Conservation (phyloP, 1,140 invertebrate species). For the Tetraneura akinire region DNA sequence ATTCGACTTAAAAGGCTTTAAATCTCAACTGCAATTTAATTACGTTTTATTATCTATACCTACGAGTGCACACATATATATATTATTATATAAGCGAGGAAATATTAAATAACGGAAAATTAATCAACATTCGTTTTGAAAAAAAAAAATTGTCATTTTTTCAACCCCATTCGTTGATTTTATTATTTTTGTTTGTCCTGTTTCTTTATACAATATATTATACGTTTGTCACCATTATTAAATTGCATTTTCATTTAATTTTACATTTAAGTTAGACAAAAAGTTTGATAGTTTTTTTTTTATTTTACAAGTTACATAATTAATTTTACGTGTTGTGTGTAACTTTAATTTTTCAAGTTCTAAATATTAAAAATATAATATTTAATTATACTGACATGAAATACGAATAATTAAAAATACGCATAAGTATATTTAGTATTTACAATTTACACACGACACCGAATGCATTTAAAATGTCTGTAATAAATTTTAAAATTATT, state of each 20-base stretch:
- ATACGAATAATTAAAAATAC: too few relatives aligned
- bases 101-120: not conserved
- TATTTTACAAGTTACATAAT: not conserved
- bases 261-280: not conserved
- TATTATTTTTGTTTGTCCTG: too few relatives aligned
- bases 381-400: too few relatives aligned
- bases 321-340: too few relatives aligned
- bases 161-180: not conserved
- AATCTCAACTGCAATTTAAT: not conserved
- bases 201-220: not conserved
- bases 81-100: not conserved
- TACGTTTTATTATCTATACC: not conserved
- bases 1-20: slow-evolving; percentile 32
- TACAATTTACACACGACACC: too few relatives aligned
- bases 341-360: too few relatives aligned
- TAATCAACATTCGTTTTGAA: too few relatives aligned
- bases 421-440: too few relatives aligned
- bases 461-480: too few relatives aligned
- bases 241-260: not conserved
- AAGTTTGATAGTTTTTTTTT: not conserved
- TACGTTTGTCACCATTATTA: not conserved
- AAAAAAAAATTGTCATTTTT: not conserved
- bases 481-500: too few relatives aligned
- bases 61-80: too few relatives aligned
- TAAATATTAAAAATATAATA: too few relatives aligned